phyloP scores from a whole-genome alignment of 2,113 vertebrate genomes.

The Monarcha castaneiventris region DNA sequence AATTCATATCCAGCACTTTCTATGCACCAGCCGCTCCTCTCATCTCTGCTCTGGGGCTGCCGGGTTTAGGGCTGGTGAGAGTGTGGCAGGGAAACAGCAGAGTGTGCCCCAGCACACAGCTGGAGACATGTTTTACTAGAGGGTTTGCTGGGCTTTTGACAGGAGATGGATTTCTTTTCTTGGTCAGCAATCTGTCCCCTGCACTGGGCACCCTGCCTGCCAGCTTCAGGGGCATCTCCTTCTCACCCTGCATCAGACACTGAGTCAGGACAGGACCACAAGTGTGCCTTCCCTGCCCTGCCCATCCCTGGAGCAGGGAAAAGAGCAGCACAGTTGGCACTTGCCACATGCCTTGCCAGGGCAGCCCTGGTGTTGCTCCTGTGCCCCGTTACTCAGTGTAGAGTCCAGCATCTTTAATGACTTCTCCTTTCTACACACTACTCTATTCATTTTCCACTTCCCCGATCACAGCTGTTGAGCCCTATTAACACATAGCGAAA shows the following conservation, averaged over 20 bases:
- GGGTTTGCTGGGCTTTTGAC: not conserved
- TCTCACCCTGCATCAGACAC: not conserved
- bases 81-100: not conserved
- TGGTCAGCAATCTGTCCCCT: not conserved
- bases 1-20: not conserved
- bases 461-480: conserved; percentile 9
- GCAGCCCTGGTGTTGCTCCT: not conserved
- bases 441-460: conserved; percentile 39
- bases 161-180: not conserved
- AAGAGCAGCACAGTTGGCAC: not conserved
- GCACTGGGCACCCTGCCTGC: not conserved
- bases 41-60: fast-evolving
- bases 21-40: not conserved
- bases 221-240: not conserved
- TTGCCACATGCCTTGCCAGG: not conserved
- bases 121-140: not conserved
- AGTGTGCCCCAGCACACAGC: not conserved
- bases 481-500: not conserved
- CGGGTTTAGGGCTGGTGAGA: not conserved
- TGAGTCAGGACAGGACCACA: not conserved
- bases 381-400: fast-evolving
- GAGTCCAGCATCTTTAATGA: not conserved
- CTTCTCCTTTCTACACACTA: not conserved
- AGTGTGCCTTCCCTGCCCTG: not conserved
- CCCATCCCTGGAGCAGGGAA: not conserved